Base-by-base conservation (phyloP, 1,140 invertebrate species). In the Tyrophagus putrescentiae region DNA sequence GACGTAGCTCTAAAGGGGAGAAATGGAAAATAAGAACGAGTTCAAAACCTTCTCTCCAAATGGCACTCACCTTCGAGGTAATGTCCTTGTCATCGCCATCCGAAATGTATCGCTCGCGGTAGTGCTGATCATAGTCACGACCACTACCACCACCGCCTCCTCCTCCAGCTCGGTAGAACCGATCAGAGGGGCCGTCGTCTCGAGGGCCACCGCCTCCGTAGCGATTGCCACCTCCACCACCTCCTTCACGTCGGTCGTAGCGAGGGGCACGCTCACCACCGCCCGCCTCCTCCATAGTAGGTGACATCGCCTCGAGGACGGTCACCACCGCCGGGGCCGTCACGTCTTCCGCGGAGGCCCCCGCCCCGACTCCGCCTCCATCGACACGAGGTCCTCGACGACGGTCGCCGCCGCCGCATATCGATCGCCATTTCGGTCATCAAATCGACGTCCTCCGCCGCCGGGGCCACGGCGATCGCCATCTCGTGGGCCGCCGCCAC, bases 391-490 rank as follows among this genome's bases (percentile, higher is more conserved):
- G 25, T 4, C 25, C 36, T 44, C 48, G 48, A 4, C 23, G 33
- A 27, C 33, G 16, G 25, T 58, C 56, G 18, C 56, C 3, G 13
- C 13, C 48, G 18, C 9, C 41, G n/a, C 41, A n/a, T n/a, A n/a
- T n/a, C n/a, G n/a, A n/a, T n/a, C 33, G 29, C 25, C 31, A 54
- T 54, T 54, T 54, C 56, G 56, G 34, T 44, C 33, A 44, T 58
- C 56, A 25, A 18, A 44, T n/a, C 31, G 9, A 11, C 25, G 18
- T 18, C 18, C 34, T 18, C 48, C 11, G 27, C 33, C 13, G 16
- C 28, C 52, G 39, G 31, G 13, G 32, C 1, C 31, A 25, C 31
- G 31, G 25, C 52, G 52, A 31, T 31, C 52, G n/a, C 28, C 21
- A 50, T 50, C 52, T 11, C 52, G 4, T 27, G 13, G 1, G n/a